These are phyloP conservation scores for Hemaris fuciformis DNA, from an alignment of 2,888 invertebrate species.

Conservation along the genomic window DNA sequence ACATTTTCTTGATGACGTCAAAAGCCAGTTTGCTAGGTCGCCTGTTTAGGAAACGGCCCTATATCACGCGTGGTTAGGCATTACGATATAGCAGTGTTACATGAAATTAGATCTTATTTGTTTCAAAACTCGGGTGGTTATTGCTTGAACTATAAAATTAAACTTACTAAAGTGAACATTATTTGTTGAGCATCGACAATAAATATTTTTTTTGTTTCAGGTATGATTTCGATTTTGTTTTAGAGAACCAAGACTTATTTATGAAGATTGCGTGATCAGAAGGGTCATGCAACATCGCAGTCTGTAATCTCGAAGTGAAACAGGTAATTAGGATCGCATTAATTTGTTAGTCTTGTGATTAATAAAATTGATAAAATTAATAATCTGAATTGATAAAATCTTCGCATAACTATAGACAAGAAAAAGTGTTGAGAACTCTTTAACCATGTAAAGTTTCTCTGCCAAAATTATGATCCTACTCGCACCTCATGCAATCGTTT, in stretches of 20 bases:
- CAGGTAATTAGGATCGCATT: too few relatives aligned
- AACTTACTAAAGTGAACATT: neutral
- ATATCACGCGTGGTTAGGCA: conserved; percentile 35
- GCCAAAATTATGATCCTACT: too few relatives aligned
- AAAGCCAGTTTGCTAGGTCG: conserved; percentile 42
- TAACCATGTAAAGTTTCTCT: too few relatives aligned
- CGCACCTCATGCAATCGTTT: too few relatives aligned
- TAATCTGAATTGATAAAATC: too few relatives aligned
- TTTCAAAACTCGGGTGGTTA: neutral
- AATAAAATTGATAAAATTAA: too few relatives aligned
- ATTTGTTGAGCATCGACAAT: neutral
- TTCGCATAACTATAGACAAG: too few relatives aligned
- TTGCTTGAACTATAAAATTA: neutral
- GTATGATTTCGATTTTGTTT: conserved; percentile 18
- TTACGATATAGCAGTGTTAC: conserved; percentile 15
- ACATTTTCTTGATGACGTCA: conserved; percentile 18
- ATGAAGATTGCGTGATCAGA: too few relatives aligned
- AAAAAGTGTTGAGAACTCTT: too few relatives aligned
- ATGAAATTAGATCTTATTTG: conserved; percentile 13
- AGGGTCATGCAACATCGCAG: too few relatives aligned
- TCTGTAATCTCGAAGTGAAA: too few relatives aligned
- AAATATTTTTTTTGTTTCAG: conserved; percentile 22
- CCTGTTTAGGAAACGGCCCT: conserved; percentile 40
- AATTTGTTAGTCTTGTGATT: too few relatives aligned
- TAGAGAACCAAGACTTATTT: neutral